phyloP scores from a whole-genome alignment of 2,113 vertebrate genomes.

The Pteruthius melanotis region DNA sequence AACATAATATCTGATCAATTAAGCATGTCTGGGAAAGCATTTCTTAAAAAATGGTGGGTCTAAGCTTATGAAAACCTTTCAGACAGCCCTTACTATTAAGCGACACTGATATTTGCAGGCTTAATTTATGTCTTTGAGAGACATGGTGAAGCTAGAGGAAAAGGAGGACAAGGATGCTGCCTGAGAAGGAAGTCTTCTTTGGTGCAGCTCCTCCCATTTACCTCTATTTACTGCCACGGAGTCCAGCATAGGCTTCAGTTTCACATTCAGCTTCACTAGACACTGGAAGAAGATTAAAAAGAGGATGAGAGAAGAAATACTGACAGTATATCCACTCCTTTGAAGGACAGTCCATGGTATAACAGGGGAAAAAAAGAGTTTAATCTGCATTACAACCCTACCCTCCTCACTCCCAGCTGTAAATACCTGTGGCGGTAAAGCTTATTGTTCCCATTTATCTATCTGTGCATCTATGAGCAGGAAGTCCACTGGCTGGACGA shows the following conservation, averaged over 20 bases:
- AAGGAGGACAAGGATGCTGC: neutral
- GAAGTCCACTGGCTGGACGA: neutral
- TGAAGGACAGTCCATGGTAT: neutral
- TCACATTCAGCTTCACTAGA: constrained; percentile 90
- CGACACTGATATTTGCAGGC: neutral
- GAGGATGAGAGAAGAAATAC: neutral
- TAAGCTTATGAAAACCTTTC: constrained; percentile 16
- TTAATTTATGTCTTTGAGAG: constrained; percentile 66
- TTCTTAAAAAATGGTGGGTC: constrained; percentile 16
- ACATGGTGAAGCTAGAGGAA: constrained; percentile 33
- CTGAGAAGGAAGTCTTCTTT: constrained; percentile 75
- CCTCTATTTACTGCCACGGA: constrained; percentile 85
- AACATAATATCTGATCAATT: neutral
- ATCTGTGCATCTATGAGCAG: neutral
- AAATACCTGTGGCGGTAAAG: neutral
- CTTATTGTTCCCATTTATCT: neutral
- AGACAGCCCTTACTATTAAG: neutral
- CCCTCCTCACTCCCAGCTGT: neutral
- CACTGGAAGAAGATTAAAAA: constrained; percentile 72
- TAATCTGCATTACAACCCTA: neutral
- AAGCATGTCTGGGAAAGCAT: constrained; percentile 21
- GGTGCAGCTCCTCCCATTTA: constrained; percentile 93
- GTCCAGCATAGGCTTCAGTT: constrained; percentile 95
- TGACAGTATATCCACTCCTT: neutral
- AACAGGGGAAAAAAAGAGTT: neutral